Base-by-base conservation (phyloP, 2,113 vertebrate genomes). In the Benthochromis sp. region DNA sequence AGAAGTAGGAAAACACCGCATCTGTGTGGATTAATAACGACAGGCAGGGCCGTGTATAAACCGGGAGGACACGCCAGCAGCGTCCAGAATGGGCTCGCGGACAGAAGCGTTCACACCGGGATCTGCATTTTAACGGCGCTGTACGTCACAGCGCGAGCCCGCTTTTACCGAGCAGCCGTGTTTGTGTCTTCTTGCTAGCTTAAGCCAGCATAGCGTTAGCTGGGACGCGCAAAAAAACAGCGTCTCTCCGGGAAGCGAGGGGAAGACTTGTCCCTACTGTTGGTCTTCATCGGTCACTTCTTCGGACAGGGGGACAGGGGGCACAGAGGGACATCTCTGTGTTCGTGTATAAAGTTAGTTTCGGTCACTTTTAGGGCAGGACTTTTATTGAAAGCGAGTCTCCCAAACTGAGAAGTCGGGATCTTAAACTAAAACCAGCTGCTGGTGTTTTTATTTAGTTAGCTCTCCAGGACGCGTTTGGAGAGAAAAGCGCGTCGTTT, bases 1-100 rank as follows among this genome's bases (percentile, higher is more conserved):
- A 91, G 93, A 90, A 88, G 83, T 82, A 84, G 87, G 85, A 91
- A 93, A 93, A 95, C 84, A 92, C 85, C 61, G 88, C 86, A 90
- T 85, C 86, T 81, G 83, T 82, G 88, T 79, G 91, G 89, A 92
- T 92, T 83, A 82, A 91, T 91, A 82, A 90, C 91, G 91, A 94
- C 87, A 85, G 27, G 55, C 71, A 81, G 83, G 90, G 61, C 4
- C 14, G 55, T 55, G 61, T 16, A 13, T 27, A 14, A 91, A 83
- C 63, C 43, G 61, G 19, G 34, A 10, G 81, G 84, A 85, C 59
- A 83, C 34, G 8, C 19, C 24, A 12, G 24, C 13, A 13, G 7
- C 5, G 27, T 11, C 24, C 59, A 3, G 7, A 2, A 29, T 55
- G 71, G 76, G 21, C 78, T 40, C 43, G 7, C 1, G 19, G 24